Evolutionary conservation across 2,888 invertebrate species (phyloP), one percentile per base, ranked within the genome.

Genomic region (Zelleria hepariella): DNA sequence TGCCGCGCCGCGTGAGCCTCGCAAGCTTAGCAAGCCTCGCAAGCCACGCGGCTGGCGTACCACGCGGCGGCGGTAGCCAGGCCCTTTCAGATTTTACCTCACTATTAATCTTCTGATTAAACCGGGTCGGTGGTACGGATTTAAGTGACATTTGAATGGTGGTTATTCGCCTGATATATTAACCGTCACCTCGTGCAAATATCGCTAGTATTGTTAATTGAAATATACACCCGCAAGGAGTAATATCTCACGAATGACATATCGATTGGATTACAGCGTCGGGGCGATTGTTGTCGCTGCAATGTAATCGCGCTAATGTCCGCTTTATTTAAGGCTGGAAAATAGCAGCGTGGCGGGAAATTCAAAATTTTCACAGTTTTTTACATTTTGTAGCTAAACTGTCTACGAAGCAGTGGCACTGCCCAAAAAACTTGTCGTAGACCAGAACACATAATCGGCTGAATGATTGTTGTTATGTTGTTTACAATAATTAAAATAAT

Each of bases 81-180:
- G 65, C 70, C 74, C 71, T 74, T 78, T 77, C 73, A 69, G 72
- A 77, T 75, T 78, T 74, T 77, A 75, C 72, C 74, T 70, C 77
- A 18, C 59, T 54, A 83, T 83, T 82, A 79, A 82, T 80, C 75
- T 76, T 75, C 68, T 67, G 67, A 70, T 71, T 68, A 68, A 78
- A 78, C 70, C 72, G 65, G 73, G 73, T 72, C 74, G 66, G 69
- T 71, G 71, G 69, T 72, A 71, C 71, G 71, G 71, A 71, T 73
- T 65, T 68, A 71, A 70, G 67, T 72, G 71, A 73, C 72, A 72
- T 74, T 80, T 75, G 70, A 76, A 74, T 78, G 68, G 71, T 61
- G 57, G 56, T 60, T 62, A 62, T 62, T 57, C 57, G 23, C 54
- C 59, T 60, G 63, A 61, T 59, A 60, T 63, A 63, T 65, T 63